A percentile compares a stretch with the other conserved stretches of the same genome.
Conservation (phyloP, 1,140 invertebrate genomes). For the Aphis gossypii region DNA sequence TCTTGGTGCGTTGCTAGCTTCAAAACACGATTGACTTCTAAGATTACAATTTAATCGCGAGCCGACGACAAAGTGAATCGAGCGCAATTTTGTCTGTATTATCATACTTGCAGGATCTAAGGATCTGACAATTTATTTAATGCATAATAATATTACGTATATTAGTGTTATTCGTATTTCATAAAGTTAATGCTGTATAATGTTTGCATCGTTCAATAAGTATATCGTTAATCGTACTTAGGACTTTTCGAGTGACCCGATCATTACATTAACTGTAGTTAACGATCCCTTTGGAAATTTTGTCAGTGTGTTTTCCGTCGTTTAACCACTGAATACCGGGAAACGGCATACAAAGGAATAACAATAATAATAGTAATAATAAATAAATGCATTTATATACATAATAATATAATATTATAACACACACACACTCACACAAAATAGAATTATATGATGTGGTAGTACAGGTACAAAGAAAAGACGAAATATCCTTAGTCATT, state of each 20-base stretch:
- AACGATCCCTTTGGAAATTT: constrained; percentile 38
- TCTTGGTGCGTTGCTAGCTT: background rate
- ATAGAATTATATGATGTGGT: background rate
- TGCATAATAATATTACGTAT: background rate
- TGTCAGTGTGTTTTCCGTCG: background rate
- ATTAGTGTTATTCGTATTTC: background rate
- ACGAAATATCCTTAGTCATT: constrained; percentile 56
- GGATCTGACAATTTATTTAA: background rate
- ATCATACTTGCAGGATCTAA: background rate
- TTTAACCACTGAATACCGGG: background rate
- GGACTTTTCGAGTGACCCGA: constrained; percentile 10
- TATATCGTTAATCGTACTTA: background rate
- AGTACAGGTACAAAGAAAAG: background rate
- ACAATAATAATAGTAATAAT: constrained; percentile 29
- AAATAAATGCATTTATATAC: constrained; percentile 26
- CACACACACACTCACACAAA: background rate
- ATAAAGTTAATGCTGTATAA: background rate
- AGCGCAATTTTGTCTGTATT: background rate
- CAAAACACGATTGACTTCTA: background rate
- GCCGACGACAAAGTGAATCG: background rate
- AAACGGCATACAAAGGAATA: background rate
- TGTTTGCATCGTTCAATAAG: background rate
- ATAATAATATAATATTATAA: background rate
- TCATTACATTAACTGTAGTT: background rate
- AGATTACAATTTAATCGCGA: background rate